These are phyloP conservation scores for Laterallus jamaicensis DNA, from an alignment of 2,113 vertebrate genomes.

Conservation along the genomic window DNA sequence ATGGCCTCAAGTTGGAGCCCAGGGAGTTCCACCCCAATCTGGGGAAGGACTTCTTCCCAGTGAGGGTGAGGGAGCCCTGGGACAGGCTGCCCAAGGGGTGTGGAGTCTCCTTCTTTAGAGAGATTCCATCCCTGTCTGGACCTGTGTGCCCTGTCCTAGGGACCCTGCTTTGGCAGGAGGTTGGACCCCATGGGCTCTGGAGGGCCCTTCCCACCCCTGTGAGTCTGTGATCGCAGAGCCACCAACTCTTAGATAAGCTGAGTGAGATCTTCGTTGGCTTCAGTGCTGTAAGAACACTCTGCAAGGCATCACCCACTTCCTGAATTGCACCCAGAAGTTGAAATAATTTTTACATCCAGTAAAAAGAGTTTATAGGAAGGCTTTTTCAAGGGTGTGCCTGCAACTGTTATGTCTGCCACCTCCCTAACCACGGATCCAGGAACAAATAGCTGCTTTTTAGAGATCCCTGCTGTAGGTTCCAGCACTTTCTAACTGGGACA, in stretches of 20 bases:
- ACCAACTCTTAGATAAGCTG: background rate
- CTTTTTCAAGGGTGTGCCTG: conserved; percentile 41
- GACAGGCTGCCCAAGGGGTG: too few relatives aligned
- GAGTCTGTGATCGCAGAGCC: background rate
- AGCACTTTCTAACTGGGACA: background rate
- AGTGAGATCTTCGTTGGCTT: conserved; percentile 18
- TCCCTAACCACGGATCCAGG: background rate
- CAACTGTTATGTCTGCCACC: background rate
- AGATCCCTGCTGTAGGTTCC: background rate
- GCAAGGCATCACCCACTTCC: conserved; percentile 50
- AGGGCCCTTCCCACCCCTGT: too few relatives aligned
- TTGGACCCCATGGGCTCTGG: too few relatives aligned
- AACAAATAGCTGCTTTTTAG: background rate
- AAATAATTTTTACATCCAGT: background rate
- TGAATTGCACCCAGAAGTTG: conserved; percentile 27
- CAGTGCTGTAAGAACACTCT: background rate
- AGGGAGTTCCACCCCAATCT: too few relatives aligned
- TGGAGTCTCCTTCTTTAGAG: too few relatives aligned
- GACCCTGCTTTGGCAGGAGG: too few relatives aligned
- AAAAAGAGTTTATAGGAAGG: background rate
- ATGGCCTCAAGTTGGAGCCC: too few relatives aligned
- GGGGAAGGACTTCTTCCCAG: too few relatives aligned
- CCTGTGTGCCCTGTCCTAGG: too few relatives aligned
- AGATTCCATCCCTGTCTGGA: too few relatives aligned
- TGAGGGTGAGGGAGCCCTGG: too few relatives aligned